Base-by-base conservation (phyloP, 1,140 invertebrate species). In the Ditylenchus dipsaci region DNA sequence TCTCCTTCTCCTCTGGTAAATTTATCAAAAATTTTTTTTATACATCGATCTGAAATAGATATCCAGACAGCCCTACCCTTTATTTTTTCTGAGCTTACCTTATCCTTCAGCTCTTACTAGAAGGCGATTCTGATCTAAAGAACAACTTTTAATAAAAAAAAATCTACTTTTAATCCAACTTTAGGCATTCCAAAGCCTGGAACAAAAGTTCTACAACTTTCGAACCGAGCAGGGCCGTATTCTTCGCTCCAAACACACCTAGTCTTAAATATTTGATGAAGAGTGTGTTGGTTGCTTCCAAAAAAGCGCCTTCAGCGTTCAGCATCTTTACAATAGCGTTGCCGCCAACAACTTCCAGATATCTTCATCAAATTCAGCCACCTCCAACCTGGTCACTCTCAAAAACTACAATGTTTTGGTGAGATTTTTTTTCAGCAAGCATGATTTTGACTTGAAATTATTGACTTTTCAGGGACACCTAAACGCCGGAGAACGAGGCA, bases 141-240 rank as follows among this genome's bases (percentile, higher is more conserved):
- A n/a, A n/a, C n/a, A n/a, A n/a, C n/a, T n/a, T n/a, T n/a, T n/a
- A n/a, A n/a, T n/a, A n/a, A n/a, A n/a, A n/a, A n/a, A n/a, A n/a
- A n/a, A n/a, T n/a, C n/a, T n/a, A n/a, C n/a, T n/a, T n/a, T n/a
- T n/a, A n/a, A n/a, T n/a, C n/a, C n/a, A n/a, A n/a, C n/a, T 77
- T 45, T 69, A 86, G 85, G 88, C 90, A 77, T 87, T 95, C 65
- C 87, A 89, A 78, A 84, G 89, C 27, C 80, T 96, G 57, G 94
- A 97, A 85, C 87, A 89, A 81, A 88, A 88, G 5, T 89, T 96
- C 87, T 82, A 91, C 23, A 86, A 87, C 27, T 89, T 92, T 76
- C 90, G 92, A 76, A 88, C 90, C 17, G 85, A 87, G 26, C 88
- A 94, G 65, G n/a, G 93, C 49, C 8, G 90, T 97, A 17, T 97